A percentile compares a stretch with the other conserved stretches of the same genome.
Evolutionary conservation across 2,113 vertebrate species (phyloP).

Genomic region (Callocephalon fimbriatum): DNA sequence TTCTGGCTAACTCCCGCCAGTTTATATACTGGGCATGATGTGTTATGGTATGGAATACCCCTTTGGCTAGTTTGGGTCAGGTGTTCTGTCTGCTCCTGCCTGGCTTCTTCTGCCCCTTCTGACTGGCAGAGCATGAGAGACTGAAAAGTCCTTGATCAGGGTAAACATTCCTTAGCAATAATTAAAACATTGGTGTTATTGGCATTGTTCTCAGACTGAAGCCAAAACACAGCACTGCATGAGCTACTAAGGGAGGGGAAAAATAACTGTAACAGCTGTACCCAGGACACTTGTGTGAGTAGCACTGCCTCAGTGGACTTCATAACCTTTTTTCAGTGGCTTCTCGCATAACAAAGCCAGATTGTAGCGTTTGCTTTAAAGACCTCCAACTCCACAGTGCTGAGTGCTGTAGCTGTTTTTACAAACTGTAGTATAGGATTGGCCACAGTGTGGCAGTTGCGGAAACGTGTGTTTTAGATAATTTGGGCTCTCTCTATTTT

Average conservation of each 20-base stretch:
- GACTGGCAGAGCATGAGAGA: neutral
- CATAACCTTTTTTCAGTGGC: neutral
- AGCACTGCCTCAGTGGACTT: neutral
- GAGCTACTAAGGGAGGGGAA: neutral
- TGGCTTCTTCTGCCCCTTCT: neutral
- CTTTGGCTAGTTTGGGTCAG: neutral
- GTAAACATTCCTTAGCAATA: neutral
- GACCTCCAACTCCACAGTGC: neutral
- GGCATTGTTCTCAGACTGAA: neutral
- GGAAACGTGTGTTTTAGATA: rapidly evolving
- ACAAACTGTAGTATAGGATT: neutral
- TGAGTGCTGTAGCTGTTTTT: neutral
- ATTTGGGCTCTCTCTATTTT: neutral
- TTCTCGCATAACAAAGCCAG: neutral
- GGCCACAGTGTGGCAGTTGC: neutral
- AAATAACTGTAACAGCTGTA: neutral
- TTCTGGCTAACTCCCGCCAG: neutral
- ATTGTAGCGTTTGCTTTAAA: neutral
- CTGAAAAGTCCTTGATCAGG: neutral
- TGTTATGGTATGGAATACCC: neutral
- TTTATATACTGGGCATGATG: neutral
- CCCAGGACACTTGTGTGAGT: neutral
- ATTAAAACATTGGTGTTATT: neutral
- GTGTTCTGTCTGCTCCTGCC: neutral
- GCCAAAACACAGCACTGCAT: neutral